These are phyloP conservation scores for Athalia cordata DNA, from an alignment of 2,888 invertebrate genomes.

Conservation along the genomic window DNA sequence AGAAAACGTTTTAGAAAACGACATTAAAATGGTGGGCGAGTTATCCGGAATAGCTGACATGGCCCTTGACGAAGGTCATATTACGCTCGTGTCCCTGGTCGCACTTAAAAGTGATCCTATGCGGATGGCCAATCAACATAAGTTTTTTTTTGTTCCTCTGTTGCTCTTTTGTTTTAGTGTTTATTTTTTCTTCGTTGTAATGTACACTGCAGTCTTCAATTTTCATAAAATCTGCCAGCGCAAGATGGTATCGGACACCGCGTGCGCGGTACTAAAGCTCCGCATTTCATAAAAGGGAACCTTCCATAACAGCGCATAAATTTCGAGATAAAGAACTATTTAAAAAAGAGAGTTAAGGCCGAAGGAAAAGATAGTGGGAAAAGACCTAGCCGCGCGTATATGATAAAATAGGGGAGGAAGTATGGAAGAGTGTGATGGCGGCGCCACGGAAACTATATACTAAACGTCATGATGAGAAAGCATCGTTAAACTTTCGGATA, in stretches of 20 bases:
- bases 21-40: background rate
- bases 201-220: background rate
- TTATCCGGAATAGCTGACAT: background rate
- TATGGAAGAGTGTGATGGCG: background rate
- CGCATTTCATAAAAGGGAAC: constrained; percentile 21
- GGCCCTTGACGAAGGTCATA: too few species aligned
- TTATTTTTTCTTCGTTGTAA: background rate
- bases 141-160: too few species aligned
- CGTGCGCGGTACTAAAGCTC: background rate
- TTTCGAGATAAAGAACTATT: constrained; percentile 25
- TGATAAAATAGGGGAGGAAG: background rate
- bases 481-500: background rate
- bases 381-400: background rate
- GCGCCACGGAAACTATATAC: background rate
- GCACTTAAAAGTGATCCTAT: too few species aligned
- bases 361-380: background rate
- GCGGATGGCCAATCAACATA: too few species aligned
- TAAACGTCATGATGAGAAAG: background rate
- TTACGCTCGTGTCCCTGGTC: too few species aligned
- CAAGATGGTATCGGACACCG: constrained; percentile 29
- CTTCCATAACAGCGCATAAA: constrained; percentile 18
- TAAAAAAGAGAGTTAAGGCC: background rate
- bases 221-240: constrained; percentile 30
- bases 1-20: background rate
- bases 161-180: background rate